Evolutionary conservation across 2,888 invertebrate species (phyloP), one percentile per base, ranked within the genome.

Genomic region (Tachina fera): DNA sequence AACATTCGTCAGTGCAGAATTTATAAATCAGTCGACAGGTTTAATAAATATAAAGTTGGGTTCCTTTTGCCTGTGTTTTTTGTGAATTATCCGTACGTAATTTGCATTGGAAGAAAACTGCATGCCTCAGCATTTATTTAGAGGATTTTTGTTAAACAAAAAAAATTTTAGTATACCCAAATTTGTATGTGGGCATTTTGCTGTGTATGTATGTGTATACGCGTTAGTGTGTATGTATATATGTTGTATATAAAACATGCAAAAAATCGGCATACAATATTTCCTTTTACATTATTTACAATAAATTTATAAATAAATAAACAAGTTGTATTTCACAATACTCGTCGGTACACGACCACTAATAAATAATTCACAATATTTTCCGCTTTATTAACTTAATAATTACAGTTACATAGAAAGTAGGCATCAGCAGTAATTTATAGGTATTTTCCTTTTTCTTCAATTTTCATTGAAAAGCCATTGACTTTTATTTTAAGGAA

Each of bases 51-150:
- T 49, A 43, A 49, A 5, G 49, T 41, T 31, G 3, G 19, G 39
- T 79, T 56, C 51, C 53, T 71, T 47, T 8, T 10, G 41, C 51
- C 31, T 47, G 22, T 10, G 19, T 63, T 71, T 39, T 31, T 47
- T 47, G 56, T 39, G 71, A 63, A 79, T 65, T 63, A 39, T 53
- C 19, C 45, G 14, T 14, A 41, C 45, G 14, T 14, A 41, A 51
- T 53, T 71, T 31, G 22, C 11, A 53, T 13, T 51, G 51, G 14
- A 61, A 51, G 14, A 61, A 81, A 75, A 60, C 45, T 60, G 68
- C 81, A 60, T 61, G 60, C n/a, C 31, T 75, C 58, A 75, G 74
- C 81, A 61, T 75, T 75, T 31, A 61, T 75, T 75, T 31, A 51
- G 14, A 75, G 74, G 68, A 81, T 75, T 75, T 75, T 75, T 61